These are phyloP conservation scores for Leptocoma aspasia DNA, from an alignment of 2,113 vertebrate genomes.

Conservation along the genomic window DNA sequence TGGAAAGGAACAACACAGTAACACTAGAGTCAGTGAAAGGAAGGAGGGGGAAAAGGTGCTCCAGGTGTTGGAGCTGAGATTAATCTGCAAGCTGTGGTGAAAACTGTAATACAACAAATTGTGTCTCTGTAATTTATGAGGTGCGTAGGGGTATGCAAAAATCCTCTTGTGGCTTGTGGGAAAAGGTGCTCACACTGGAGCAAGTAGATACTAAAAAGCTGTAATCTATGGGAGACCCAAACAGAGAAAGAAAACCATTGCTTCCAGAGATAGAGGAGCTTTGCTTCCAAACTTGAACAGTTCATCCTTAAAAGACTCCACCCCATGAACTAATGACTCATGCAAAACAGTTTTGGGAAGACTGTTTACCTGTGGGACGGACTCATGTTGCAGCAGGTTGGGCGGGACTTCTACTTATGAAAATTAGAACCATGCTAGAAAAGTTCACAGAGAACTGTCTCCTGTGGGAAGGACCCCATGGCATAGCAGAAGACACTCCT, in stretches of 20 bases:
- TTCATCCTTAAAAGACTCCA: not conserved
- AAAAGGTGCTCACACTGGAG: not conserved
- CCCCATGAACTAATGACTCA: too few species aligned
- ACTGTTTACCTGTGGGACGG: not conserved
- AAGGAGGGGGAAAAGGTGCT: not conserved
- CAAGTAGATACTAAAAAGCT: accelerated
- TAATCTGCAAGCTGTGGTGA: not conserved
- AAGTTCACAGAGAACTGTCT: not conserved
- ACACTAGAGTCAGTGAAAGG: not conserved
- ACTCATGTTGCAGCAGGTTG: not conserved
- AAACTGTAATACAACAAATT: not conserved
- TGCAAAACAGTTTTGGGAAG: not conserved
- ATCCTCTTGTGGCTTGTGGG: accelerated
- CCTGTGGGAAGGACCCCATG: not conserved
- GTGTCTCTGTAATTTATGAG: not conserved
- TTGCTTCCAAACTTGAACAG: not conserved
- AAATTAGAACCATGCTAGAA: not conserved
- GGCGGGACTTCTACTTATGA: accelerated
- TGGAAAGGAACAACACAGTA: not conserved
- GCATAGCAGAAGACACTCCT: not conserved
- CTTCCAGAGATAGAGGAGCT: not conserved
- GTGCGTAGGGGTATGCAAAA: not conserved
- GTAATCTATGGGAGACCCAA: not conserved
- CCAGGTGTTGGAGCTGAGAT: not conserved
- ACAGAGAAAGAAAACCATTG: not conserved